Percentiles rank a stretch among this genome's conserved stretches.
Evolutionary conservation across 2,797 vertebrate genomes (phyloP).

Genomic region (Sebastes nivosus): DNA sequence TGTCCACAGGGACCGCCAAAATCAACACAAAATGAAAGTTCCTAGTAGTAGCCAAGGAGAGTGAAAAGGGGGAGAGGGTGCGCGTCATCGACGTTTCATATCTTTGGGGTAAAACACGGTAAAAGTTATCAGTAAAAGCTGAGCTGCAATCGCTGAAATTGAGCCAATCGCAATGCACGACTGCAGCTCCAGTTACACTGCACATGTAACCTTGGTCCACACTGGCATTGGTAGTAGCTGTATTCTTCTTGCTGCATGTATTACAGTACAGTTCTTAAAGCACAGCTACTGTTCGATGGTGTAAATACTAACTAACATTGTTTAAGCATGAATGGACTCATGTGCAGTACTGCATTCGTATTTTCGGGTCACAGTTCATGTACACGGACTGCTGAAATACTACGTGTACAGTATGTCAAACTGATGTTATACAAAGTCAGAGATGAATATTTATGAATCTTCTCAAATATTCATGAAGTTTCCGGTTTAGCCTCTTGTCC

Average conservation of each 20-base stretch:
- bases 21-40: too few species aligned
- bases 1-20: too few species aligned
- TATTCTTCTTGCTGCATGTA: too few species aligned
- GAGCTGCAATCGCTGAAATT: too few species aligned
- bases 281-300: not conserved
- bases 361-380: not conserved
- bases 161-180: too few species aligned
- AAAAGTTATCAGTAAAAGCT: too few species aligned
- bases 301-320: not conserved
- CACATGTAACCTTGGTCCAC: accelerated
- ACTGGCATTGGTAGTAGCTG: accelerated
- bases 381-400: not conserved
- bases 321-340: not conserved
- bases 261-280: not conserved
- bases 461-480: slow-evolving; percentile 41
- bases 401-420: not conserved
- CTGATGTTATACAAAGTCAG: not conserved
- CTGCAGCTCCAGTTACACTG: too few species aligned
- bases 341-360: not conserved
- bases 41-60: too few species aligned
- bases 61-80: too few species aligned
- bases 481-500: slow-evolving; percentile 24
- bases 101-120: too few species aligned
- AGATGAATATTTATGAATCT: slow-evolving; percentile 50
- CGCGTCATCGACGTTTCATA: too few species aligned